A percentile compares a stretch with the other conserved stretches of the same genome.
Conservation (phyloP, 2,888 invertebrate species). For the Sclerodermus sp. region DNA sequence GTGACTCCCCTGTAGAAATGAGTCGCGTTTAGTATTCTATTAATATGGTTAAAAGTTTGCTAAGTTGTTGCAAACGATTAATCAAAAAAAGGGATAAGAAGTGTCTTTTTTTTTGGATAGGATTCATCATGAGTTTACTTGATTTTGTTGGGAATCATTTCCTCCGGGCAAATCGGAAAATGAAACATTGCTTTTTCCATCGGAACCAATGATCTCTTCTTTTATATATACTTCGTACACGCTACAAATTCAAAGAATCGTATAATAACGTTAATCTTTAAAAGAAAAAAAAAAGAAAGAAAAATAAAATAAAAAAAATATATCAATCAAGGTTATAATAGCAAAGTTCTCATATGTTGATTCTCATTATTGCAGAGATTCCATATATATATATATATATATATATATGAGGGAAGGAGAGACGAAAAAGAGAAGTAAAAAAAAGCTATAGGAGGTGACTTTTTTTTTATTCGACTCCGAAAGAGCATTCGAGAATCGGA, state of each 20-base stretch:
- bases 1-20: slow-evolving; percentile 25
- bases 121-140: slow-evolving; percentile 29
- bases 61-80: too few species aligned
- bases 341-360: too few species aligned
- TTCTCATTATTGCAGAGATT: neutral
- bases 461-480: too few species aligned
- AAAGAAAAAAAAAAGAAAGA: too few species aligned
- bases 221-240: slow-evolving; percentile 52
- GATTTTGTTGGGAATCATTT: slow-evolving; percentile 35
- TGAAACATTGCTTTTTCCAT: slow-evolving; percentile 26
- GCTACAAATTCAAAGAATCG: slow-evolving; percentile 18
- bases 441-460: too few species aligned
- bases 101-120: slow-evolving; percentile 1
- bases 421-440: too few species aligned
- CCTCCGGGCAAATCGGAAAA: slow-evolving; percentile 23
- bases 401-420: neutral
- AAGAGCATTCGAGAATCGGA: too few species aligned
- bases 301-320: too few species aligned
- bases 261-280: too few species aligned
- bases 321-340: too few species aligned
- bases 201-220: slow-evolving; percentile 34
- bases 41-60: neutral
- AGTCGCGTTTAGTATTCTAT: neutral
- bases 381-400: neutral
- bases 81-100: too few species aligned